Conservation (phyloP, 2,888 invertebrate species). For the Temnothorax unifasciatus region DNA sequence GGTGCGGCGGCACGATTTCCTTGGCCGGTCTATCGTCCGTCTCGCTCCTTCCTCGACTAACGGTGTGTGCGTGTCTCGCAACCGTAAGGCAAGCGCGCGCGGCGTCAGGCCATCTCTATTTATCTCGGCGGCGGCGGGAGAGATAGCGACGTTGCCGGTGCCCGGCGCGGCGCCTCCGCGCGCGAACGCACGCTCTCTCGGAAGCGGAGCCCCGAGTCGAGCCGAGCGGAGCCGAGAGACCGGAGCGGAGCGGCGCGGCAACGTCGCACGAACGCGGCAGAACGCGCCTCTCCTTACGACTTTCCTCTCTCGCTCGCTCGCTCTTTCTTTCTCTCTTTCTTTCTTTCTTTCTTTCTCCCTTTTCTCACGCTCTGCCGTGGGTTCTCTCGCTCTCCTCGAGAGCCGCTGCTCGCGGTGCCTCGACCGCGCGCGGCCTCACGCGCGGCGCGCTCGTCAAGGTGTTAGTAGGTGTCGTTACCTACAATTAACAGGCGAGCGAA, state of each 20-base stretch:
- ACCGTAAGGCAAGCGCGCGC: slow-evolving; percentile 57
- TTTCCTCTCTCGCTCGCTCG: slow-evolving; percentile 40
- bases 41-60: slow-evolving; percentile 76
- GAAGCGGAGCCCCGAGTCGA: slow-evolving; percentile 60
- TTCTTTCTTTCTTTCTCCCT: slow-evolving; percentile 12
- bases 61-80: slow-evolving; percentile 72
- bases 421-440: slow-evolving; percentile 68
- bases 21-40: slow-evolving; percentile 70
- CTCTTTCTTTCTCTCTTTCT: slow-evolving; percentile 1
- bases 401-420: slow-evolving; percentile 51
- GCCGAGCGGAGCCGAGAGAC: slow-evolving; percentile 37
- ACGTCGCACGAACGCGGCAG: slow-evolving; percentile 60
- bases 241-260: slow-evolving; percentile 59
- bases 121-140: slow-evolving; percentile 66
- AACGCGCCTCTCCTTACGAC: slow-evolving; percentile 58
- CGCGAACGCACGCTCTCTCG: slow-evolving; percentile 66
- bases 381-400: slow-evolving; percentile 37
- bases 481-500: slow-evolving; percentile 66
- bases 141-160: slow-evolving; percentile 69
- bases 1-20: slow-evolving; percentile 71
- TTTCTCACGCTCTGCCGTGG: slow-evolving; percentile 18
- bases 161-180: slow-evolving; percentile 24
- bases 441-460: slow-evolving; percentile 69
- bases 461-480: slow-evolving; percentile 76
- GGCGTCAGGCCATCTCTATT: slow-evolving; percentile 75